These are phyloP conservation scores for Littorina saxatilis DNA, from an alignment of 1,140 invertebrate species.

Conservation along the genomic window DNA sequence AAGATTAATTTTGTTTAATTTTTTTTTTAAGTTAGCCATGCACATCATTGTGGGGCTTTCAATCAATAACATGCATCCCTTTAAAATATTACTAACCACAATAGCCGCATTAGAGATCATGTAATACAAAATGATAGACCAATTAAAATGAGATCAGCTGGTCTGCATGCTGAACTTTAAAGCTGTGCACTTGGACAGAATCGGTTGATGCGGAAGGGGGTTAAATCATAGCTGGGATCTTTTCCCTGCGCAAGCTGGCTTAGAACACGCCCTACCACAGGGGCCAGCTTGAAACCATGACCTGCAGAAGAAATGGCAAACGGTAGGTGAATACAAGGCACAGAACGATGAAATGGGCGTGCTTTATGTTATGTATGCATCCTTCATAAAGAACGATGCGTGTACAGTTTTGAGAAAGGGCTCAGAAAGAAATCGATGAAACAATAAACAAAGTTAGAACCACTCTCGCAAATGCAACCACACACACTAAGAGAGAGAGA, in stretches of 20 bases:
- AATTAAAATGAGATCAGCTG: no score
- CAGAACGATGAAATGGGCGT: neutral
- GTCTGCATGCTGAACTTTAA: slow-evolving; percentile 24
- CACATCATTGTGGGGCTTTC: no score
- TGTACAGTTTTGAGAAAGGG: neutral
- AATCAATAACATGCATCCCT: no score
- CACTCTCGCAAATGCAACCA: no score
- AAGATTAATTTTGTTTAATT: no score
- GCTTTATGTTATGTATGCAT: neutral
- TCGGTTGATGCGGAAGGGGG: slow-evolving; percentile 54
- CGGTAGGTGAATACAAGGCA: neutral
- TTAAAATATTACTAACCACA: no score
- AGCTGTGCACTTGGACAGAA: slow-evolving; percentile 47
- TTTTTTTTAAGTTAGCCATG: no score
- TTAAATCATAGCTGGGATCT: slow-evolving; percentile 52
- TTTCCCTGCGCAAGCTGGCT: slow-evolving; percentile 58
- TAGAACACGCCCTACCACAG: slow-evolving; percentile 68
- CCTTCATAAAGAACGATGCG: neutral
- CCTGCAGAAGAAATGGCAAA: slow-evolving; percentile 57
- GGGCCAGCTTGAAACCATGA: slow-evolving; percentile 71
- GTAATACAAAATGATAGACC: no score
- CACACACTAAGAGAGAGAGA: no score
- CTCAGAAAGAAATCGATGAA: no score
- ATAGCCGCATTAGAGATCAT: no score
- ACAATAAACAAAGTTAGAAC: no score